A percentile compares a stretch with the other conserved stretches of the same genome.
phyloP scores from a whole-genome alignment of 2,888 invertebrate genomes.

The Phyto melanocephala region DNA sequence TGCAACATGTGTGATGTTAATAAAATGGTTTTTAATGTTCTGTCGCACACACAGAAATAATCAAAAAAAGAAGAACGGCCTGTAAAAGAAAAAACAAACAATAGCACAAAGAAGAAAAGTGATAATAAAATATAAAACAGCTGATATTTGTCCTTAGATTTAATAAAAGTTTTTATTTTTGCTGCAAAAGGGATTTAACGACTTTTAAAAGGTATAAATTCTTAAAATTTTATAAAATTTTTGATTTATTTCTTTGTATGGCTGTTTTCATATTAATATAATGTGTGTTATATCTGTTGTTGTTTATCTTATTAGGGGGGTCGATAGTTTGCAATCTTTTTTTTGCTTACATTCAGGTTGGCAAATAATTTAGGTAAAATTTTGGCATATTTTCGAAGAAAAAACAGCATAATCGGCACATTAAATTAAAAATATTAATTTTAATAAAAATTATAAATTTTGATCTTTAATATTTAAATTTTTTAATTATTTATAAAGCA shows the following conservation, averaged over 20 bases:
- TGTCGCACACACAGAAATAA: conserved; percentile 10
- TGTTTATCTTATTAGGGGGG: neutral
- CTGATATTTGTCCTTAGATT: conserved; percentile 25
- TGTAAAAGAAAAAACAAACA: neutral
- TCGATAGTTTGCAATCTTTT: too few species aligned
- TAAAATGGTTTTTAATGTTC: conserved; percentile 28
- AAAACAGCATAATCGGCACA: too few species aligned
- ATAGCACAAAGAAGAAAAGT: conserved; percentile 25
- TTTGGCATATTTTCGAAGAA: too few species aligned
- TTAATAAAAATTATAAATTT: too few species aligned
- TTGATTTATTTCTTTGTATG: too few species aligned
- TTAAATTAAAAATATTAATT: too few species aligned
- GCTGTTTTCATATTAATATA: too few species aligned
- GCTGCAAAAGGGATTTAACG: neutral
- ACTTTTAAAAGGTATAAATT: conserved; percentile 31
- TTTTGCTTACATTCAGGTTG: too few species aligned
- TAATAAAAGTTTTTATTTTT: neutral
- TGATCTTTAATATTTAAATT: too few species aligned
- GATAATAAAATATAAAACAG: conserved; percentile 49
- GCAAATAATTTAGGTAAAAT: too few species aligned
- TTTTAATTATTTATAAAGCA: too few species aligned
- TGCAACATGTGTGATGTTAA: conserved; percentile 64
- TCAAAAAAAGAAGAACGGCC: neutral
- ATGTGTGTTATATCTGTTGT: neutral
- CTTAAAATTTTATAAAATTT: neutral